Evolutionary conservation across 2,113 vertebrate species (phyloP), one percentile per base, ranked within the genome.

Genomic region (Sinocyclocheilus grahami): DNA sequence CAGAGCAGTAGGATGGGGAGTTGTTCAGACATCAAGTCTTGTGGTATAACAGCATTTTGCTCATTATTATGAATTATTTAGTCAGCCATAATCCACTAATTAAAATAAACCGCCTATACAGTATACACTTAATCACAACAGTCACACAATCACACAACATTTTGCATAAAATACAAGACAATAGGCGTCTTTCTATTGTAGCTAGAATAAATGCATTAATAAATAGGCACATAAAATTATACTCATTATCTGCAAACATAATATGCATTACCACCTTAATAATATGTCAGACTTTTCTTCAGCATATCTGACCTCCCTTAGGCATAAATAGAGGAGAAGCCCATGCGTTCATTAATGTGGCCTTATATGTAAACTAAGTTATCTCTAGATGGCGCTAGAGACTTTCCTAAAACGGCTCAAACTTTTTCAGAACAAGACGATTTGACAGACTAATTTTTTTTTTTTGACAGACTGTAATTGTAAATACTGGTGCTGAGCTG

Each of bases 311-410:
- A 5, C 5, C 16, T 20, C 16, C 53, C 5, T 6, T 16, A 16
- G 4, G 51, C 51, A 16, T 53, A 53, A 53, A 53, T 14, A 16
- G 51, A 5, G 16, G 18, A 7, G 16, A 55, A 55, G 18, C 53
- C 53, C 2, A 18, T 20, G 53, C 53, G 20, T 53, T 51, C 12
- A 51, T 55, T 55, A 55, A 16, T 67, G 30, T 71, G 10, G 37
- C 20, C 20, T 0, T 33, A 16, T 7, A 76, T 51, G 42, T 27
- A 53, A 4, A 16, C 48, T 20, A 55, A 20, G 16, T 55, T 18
- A 55, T 55, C 85, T 72, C 82, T 78, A 86, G 88, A 82, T 85
- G 88, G 82, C 53, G 55, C 53, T 60, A 67, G n/a, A 82, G 33
- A n/a, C 27, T 82, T 87, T 77, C 22, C 48, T 10, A 78, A 78